Conservation (phyloP, 2,888 invertebrate genomes). For the Clunio marinus region DNA sequence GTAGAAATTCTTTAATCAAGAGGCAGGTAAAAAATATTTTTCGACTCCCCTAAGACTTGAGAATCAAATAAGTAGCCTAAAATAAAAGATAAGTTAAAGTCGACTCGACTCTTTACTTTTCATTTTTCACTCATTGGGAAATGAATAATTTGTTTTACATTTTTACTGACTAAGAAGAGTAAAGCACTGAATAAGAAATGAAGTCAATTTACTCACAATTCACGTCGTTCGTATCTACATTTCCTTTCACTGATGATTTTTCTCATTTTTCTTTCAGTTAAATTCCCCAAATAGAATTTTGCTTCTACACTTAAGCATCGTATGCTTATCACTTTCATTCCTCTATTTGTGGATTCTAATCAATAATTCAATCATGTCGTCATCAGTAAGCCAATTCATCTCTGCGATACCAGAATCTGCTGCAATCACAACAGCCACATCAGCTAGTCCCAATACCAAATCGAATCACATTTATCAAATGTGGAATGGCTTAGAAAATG, state of each 20-base stretch:
- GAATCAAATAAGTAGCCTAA: too few species aligned
- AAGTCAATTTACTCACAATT: not conserved
- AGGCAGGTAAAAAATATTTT: too few species aligned
- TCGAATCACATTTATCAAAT: not conserved
- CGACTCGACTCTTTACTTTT: too few species aligned
- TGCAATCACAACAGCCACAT: slow-evolving; percentile 23
- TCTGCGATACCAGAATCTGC: slow-evolving; percentile 1
- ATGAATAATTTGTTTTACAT: not conserved
- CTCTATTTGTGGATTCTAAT: slow-evolving; percentile 32
- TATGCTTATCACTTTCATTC: slow-evolving; percentile 29
- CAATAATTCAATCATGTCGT: slow-evolving; percentile 26
- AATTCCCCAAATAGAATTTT: slow-evolving; percentile 34
- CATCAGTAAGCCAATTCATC: not conserved
- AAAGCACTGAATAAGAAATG: not conserved
- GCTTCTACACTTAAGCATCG: slow-evolving; percentile 25
- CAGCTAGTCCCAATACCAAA: not conserved
- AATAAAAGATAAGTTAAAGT: too few species aligned
- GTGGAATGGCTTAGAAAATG: not conserved
- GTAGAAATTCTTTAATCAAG: too few species aligned
- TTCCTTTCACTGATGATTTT: not conserved
- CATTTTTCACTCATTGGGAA: not conserved
- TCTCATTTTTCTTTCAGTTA: slow-evolving; percentile 5
- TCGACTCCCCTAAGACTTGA: too few species aligned
- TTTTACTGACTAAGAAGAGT: not conserved
- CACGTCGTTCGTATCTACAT: not conserved